A percentile compares a stretch with the other conserved stretches of the same genome.
phyloP scores from a whole-genome alignment of 2,113 vertebrate genomes.

The Corythornis madagascariensis region DNA sequence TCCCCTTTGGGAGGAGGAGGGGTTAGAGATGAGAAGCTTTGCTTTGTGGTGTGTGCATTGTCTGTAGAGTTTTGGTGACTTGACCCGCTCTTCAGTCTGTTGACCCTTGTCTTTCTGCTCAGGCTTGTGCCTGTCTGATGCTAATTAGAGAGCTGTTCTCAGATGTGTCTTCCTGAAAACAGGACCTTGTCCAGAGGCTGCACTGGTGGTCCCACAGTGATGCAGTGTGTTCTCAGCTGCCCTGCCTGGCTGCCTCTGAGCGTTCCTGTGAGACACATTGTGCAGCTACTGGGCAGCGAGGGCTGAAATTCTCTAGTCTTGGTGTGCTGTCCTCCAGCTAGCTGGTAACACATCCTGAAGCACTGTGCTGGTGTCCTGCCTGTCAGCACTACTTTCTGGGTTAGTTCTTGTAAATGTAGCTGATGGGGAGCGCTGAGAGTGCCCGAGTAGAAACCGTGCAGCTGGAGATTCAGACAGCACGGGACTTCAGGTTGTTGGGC shows the following conservation, averaged over 20 bases:
- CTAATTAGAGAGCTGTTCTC: slow-evolving; percentile 81
- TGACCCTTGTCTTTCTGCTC: slow-evolving; percentile 76
- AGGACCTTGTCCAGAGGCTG: slow-evolving; percentile 45
- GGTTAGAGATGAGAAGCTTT: slow-evolving; percentile 6
- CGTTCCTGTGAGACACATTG: not conserved
- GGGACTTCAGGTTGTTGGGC: not conserved
- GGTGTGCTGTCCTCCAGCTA: not conserved
- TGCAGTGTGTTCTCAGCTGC: slow-evolving; percentile 1
- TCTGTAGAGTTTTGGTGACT: slow-evolving; percentile 59
- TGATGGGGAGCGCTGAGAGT: not conserved
- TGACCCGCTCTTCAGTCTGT: slow-evolving; percentile 73
- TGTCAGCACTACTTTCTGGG: not conserved
- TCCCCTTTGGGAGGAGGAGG: not conserved
- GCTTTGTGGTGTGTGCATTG: slow-evolving; percentile 67
- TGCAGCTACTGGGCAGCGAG: not conserved
- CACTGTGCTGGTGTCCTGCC: not conserved
- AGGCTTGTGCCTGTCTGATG: slow-evolving; percentile 77
- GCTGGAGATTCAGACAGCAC: not conserved
- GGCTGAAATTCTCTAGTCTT: not conserved
- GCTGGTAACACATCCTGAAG: not conserved
- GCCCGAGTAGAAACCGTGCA: not conserved
- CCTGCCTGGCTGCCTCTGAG: not conserved
- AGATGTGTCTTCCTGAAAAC: slow-evolving; percentile 65
- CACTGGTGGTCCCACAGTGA: slow-evolving; percentile 75
- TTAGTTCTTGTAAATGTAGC: not conserved